Evolutionary conservation across 2,888 invertebrate species (phyloP), one percentile per base, ranked within the genome.

Genomic region (Agelastica alni): DNA sequence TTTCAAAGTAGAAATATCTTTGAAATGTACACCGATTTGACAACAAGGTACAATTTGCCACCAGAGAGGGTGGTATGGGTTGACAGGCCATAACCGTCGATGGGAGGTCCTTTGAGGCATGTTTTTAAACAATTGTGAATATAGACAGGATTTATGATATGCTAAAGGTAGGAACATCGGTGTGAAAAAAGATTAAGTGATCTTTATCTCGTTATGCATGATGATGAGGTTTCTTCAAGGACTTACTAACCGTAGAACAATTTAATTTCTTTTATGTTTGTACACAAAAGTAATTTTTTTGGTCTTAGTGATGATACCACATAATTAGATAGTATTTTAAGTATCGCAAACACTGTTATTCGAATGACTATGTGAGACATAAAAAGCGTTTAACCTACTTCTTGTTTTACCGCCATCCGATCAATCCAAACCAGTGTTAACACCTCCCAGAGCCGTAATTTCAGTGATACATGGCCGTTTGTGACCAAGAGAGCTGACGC

Each of bases 401-500:
- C n/a, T n/a, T n/a, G n/a, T n/a, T n/a, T n/a, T n/a, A n/a, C n/a
- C n/a, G n/a, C n/a, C n/a, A n/a, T n/a, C n/a, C n/a, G n/a, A n/a
- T n/a, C n/a, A n/a, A n/a, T n/a, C n/a, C n/a, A n/a, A n/a, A n/a
- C n/a, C n/a, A n/a, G n/a, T n/a, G n/a, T n/a, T n/a, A n/a, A n/a
- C n/a, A n/a, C 39, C 36, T 53, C 18, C 28, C 41, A 20, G 22
- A 41, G 41, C 34, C 43, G 53, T 56, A 59, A 59, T 53, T 53
- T 47, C 22, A 48, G 36, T 61, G 63, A 63, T 60, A 60, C 60
- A 62, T 58, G 56, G 58, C 56, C 57, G 59, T 54, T 41, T 69
- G 70, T 73, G 72, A 74, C 72, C 73, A 74, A 73, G 66, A 64
- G 63, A 66, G 65, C 67, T 67, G 71, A 73, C 71, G 70, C 67